Percentiles rank a stretch among this genome's conserved stretches.
These are phyloP conservation scores for Nasonovia ribisnigri DNA, from an alignment of 2,888 invertebrate genomes.

Conservation along the genomic window DNA sequence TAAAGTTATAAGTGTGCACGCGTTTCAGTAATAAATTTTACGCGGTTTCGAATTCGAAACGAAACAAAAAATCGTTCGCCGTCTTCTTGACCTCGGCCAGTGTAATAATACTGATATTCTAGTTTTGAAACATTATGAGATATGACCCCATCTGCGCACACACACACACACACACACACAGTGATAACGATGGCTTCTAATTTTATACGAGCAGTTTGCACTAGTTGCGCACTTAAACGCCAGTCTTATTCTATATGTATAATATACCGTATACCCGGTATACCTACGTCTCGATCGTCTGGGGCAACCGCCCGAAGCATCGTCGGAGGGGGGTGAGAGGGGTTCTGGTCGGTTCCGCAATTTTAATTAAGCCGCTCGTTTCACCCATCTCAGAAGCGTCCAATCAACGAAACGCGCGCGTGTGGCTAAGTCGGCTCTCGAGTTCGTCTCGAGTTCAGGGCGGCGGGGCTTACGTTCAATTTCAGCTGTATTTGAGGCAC, in stretches of 20 bases:
- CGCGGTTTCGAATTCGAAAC: background rate
- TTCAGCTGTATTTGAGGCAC: constrained; percentile 3
- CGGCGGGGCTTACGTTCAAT: constrained; percentile 11
- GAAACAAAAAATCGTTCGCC: background rate
- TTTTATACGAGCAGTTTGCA: background rate
- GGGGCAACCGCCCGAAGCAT: background rate
- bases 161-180: background rate
- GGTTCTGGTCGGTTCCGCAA: background rate
- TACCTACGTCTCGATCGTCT: background rate
- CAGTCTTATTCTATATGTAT: background rate
- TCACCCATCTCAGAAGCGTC: background rate
- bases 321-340: no score
- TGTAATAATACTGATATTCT: background rate
- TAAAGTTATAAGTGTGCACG: background rate
- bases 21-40: background rate
- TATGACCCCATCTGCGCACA: background rate
- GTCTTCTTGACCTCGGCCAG: background rate
- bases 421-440: background rate
- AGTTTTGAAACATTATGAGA: background rate
- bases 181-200: no score
- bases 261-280: background rate
- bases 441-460: background rate
- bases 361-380: background rate
- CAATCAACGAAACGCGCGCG: background rate
- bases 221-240: background rate